phyloP scores from a whole-genome alignment of 2,113 vertebrate genomes.

The Syngnathus typhle region DNA sequence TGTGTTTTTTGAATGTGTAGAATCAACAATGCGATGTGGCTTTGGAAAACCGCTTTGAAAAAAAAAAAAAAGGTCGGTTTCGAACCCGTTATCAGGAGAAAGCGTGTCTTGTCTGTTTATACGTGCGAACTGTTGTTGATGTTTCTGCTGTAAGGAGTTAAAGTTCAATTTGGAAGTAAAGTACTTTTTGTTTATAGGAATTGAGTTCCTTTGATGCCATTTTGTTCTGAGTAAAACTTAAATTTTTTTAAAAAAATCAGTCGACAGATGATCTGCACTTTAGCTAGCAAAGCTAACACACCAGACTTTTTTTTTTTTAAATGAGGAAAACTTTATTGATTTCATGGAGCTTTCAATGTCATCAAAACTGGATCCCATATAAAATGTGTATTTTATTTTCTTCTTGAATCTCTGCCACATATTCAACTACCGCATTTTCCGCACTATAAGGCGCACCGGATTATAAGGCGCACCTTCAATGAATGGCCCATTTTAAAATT shows the following conservation, averaged over 20 bases:
- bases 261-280: not conserved
- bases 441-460: no score
- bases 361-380: no score
- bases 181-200: not conserved
- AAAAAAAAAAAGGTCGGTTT: not conserved
- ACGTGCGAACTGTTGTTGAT: slow-evolving; percentile 26
- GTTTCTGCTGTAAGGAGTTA: slow-evolving; percentile 47
- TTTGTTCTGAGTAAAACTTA: not conserved
- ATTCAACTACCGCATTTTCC: no score
- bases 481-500: no score
- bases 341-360: no score
- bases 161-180: slow-evolving; percentile 46
- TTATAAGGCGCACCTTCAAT: no score
- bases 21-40: slow-evolving; percentile 12
- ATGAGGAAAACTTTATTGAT: not conserved
- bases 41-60: slow-evolving; percentile 21
- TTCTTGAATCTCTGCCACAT: no score
- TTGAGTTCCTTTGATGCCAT: not conserved
- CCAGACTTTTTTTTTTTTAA: not conserved
- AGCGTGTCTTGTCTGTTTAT: slow-evolving; percentile 27
- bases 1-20: slow-evolving; percentile 15
- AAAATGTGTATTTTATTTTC: no score
- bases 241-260: not conserved
- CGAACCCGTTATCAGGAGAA: slow-evolving; percentile 6
- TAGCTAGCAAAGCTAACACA: not conserved